Conservation (phyloP, 2,113 vertebrate genomes). For the Siniperca chuatsi region DNA sequence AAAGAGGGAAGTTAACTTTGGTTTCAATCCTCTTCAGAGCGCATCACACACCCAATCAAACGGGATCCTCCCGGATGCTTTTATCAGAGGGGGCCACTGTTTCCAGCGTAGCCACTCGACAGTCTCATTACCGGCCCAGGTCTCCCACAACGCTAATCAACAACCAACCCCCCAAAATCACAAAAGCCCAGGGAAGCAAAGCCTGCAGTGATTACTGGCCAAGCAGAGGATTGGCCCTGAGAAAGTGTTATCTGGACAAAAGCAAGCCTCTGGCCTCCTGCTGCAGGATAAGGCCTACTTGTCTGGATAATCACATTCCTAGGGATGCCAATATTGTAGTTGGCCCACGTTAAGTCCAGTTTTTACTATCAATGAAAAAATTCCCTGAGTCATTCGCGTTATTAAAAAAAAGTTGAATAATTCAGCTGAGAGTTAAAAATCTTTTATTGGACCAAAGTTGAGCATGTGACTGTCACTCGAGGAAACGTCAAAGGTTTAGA, state of each 20-base stretch:
- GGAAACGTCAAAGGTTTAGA: not conserved
- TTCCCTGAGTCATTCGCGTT: not conserved
- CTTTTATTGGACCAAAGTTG: not conserved
- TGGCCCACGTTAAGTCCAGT: not conserved
- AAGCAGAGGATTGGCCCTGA: conserved; percentile 54
- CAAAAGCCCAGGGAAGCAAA: conserved; percentile 57
- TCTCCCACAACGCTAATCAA: conserved; percentile 70
- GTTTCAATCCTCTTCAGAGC: conserved; percentile 74
- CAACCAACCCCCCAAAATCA: conserved; percentile 17
- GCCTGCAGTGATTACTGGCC: conserved; percentile 60
- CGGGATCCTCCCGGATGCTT: conserved; percentile 63
- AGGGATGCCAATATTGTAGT: not conserved
- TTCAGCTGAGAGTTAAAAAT: not conserved
- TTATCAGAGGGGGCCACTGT: conserved; percentile 61
- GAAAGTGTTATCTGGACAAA: conserved; percentile 68
- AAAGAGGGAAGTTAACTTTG: conserved; percentile 85
- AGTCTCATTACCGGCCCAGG: conserved; percentile 67
- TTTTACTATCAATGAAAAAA: not conserved
- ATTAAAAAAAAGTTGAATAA: not conserved
- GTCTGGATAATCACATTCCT: conserved; percentile 57
- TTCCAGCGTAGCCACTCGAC: conserved; percentile 67
- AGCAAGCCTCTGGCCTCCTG: conserved; percentile 44
- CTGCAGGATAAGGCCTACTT: conserved; percentile 44
- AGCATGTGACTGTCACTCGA: too few species aligned
- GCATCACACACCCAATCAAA: conserved; percentile 69